A percentile compares a stretch with the other conserved stretches of the same genome.
Evolutionary conservation across 2,888 invertebrate species (phyloP).

Genomic region (Sturmia bella): DNA sequence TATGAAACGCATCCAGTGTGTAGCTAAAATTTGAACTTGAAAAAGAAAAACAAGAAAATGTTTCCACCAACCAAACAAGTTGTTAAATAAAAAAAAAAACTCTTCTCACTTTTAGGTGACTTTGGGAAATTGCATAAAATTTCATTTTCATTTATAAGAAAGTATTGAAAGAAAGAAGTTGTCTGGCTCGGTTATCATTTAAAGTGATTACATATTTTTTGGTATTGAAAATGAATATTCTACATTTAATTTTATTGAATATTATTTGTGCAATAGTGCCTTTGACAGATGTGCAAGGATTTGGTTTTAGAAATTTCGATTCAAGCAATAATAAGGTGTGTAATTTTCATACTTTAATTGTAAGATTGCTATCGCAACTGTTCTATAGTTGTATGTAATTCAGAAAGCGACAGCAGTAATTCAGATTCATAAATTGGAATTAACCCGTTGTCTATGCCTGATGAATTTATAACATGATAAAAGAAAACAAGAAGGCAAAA

Average conservation of each 20-base stretch:
- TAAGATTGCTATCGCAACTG: neutral
- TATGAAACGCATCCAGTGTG: constrained; percentile 34
- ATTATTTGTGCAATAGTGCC: constrained; percentile 24
- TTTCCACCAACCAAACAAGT: constrained; percentile 61
- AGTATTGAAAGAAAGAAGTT: constrained; percentile 65
- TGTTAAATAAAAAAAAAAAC: constrained; percentile 11
- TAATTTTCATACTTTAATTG: neutral
- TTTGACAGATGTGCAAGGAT: constrained; percentile 41
- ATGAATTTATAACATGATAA: too few relatives aligned
- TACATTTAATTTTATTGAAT: constrained; percentile 28
- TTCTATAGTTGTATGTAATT: too few relatives aligned
- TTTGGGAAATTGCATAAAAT: constrained; percentile 68
- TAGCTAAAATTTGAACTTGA: constrained; percentile 35
- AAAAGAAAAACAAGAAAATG: constrained; percentile 45
- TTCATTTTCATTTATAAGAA: constrained; percentile 71
- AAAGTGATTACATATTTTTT: neutral
- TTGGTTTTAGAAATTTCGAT: constrained; percentile 40
- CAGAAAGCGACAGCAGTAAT: too few relatives aligned
- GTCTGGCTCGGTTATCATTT: constrained; percentile 15
- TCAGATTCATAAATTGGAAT: too few relatives aligned
- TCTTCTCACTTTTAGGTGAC: constrained; percentile 44
- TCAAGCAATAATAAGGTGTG: constrained; percentile 47
- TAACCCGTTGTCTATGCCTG: too few relatives aligned
- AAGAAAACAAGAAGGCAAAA: too few relatives aligned
- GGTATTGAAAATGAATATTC: constrained; percentile 51